Percentiles rank a stretch among this genome's conserved stretches.
These are phyloP conservation scores for Microplitis deprimator DNA, from an alignment of 2,888 invertebrate species.

Conservation along the genomic window DNA sequence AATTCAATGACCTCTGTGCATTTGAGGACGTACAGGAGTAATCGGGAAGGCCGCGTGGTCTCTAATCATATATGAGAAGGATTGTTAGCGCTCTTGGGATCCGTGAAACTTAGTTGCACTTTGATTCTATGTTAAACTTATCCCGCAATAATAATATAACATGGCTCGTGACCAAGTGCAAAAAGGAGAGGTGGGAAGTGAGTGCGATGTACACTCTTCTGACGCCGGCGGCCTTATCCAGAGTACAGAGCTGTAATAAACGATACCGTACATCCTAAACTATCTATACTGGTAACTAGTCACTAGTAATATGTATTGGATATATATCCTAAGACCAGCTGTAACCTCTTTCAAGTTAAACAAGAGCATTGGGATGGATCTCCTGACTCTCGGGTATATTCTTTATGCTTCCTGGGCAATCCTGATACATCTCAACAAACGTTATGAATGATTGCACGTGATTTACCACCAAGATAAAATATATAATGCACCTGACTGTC, in stretches of 20 bases:
- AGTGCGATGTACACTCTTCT: constrained; percentile 1
- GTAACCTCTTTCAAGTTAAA: constrained; percentile 8
- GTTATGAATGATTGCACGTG: background rate
- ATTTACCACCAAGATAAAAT: background rate
- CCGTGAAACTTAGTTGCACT: background rate
- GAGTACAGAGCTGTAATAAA: constrained; percentile 14
- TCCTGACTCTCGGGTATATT: background rate
- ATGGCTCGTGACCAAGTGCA: constrained; percentile 2
- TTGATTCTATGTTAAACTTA: background rate
- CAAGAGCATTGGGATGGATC: constrained; percentile 19
- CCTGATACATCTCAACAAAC: constrained; percentile 1
- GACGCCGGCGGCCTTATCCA: background rate
- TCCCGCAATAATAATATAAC: background rate
- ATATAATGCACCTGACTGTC: background rate
- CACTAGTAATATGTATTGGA: background rate
- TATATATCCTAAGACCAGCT: constrained; percentile 2
- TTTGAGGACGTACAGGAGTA: constrained; percentile 39
- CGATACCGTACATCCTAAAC: constrained; percentile 12
- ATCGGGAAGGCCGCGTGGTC: constrained; percentile 1
- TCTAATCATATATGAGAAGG: background rate
- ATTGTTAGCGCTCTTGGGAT: background rate
- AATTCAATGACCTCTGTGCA: constrained; percentile 60
- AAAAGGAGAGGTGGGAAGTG: constrained; percentile 15
- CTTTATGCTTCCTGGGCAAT: constrained; percentile 17
- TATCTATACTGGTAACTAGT: background rate